Evolutionary conservation across 2,888 invertebrate species (phyloP), one percentile per base, ranked within the genome.

Genomic region (Dolichomitus sp.): DNA sequence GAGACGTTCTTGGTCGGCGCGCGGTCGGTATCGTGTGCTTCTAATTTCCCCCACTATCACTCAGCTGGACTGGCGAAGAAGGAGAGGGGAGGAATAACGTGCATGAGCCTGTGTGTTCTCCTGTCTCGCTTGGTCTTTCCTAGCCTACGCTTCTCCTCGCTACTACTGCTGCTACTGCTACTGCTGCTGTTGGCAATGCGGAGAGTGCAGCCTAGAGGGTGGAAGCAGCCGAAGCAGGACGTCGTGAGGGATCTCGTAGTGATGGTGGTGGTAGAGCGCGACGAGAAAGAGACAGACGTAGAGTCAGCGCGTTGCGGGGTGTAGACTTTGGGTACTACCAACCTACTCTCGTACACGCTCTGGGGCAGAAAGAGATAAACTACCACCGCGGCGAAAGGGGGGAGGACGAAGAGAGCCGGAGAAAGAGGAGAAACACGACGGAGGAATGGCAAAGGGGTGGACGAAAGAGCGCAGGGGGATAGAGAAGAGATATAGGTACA

Each of bases 201-300:
- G 72, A 50, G 76, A 81, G 73, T 59, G 81, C 80, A 68, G 68
- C 80, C 75, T 66, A 68, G 73, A 77, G 66, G 61, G 61, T 50
- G 73, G 42, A 65, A 65, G 37, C 23, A 27, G 65, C 6, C 23
- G 65, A 68, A 50, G 17, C 52, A 76, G 81, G 76, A 76, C 76
- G 65, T 66, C 66, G 65, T 57, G 70, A 52, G 42, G 40, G 54
- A 75, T 61, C 14, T 6, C 45, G 61, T 19, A 69, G 63, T 70
- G 75, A 48, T 63, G 61, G 50, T 61, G 72, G 40, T 70, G 14
- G 17, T n/a, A 50, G 48, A 30, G 42, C 27, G 57, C 74, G 65
- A 50, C 23, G 40, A 12, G 37, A 52, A 40, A 48, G 30, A 48
- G 50, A 48, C 30, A 14, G 42, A 65, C 42, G 33, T 30, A 23